Evolutionary conservation across 1,140 invertebrate species (phyloP), one percentile per base, ranked within the genome.

Genomic region (Gyrodactylus salaris): DNA sequence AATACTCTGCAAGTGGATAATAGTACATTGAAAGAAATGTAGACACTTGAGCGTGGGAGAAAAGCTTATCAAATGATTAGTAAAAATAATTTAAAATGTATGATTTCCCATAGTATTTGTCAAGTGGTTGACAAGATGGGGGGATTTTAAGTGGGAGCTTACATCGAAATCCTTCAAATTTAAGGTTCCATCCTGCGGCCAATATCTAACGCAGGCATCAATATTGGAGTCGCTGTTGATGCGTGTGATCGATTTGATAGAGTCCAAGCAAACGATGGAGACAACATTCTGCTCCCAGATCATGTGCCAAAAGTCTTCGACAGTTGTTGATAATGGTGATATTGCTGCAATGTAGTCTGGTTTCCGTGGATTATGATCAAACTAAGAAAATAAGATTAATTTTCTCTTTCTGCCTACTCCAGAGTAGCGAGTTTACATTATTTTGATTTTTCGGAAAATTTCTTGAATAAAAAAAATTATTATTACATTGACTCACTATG

Each of bases 261-360:
- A 54, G n/a, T 54, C 34, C 7, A 54, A n/a, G n/a, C 34, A 54
- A 22, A 70, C 69, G 7, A 70, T 7, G 23, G 21, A 7, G 21
- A 24, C 26, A 26, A 22, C 7, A 20, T 26, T 24, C 21, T 70
- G 69, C 21, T 70, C 69, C 69, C 69, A 70, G 26, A 70, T 21
- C 69, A 70, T 70, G 7, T 70, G 69, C 69, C 69, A 70, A 26
- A 70, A 70, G 69, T 70, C 69, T 26, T 24, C 26, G 7, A 70
- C 69, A 16, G 69, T 70, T 7, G 23, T 16, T 16, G 69, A 24
- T 22, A 70, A 26, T 24, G 69, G 69, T 7, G 23, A 24, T 26
- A 20, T 25, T 26, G 69, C 69, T 24, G 69, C 23, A 70, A 70
- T 25, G 22, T 70, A 70, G 69, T n/a, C n/a, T n/a, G 34, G 34